Conservation (phyloP, 2,888 invertebrate species). For the Nycteola revayana region DNA sequence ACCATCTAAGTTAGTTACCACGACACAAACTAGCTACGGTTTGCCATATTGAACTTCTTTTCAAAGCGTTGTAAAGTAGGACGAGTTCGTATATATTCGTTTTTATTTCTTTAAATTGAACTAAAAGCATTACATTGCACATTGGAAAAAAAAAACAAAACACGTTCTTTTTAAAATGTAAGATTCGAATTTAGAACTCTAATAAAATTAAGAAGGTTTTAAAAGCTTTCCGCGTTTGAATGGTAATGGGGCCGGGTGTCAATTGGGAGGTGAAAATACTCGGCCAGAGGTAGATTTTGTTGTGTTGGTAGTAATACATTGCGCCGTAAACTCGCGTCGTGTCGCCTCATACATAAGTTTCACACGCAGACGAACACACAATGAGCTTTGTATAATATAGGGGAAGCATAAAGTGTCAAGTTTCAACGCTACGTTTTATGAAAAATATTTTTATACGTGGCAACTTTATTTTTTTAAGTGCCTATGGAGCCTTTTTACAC, state of each 20-base stretch:
- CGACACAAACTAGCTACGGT: slow-evolving; percentile 19
- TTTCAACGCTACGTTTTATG: slow-evolving; percentile 30
- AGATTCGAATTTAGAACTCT: neutral
- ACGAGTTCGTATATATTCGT: too few relatives aligned
- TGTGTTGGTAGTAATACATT: slow-evolving; percentile 41
- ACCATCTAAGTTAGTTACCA: slow-evolving; percentile 35
- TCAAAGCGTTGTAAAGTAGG: too few relatives aligned
- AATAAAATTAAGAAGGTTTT: slow-evolving; percentile 51
- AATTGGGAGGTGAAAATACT: slow-evolving; percentile 30
- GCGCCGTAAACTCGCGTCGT: slow-evolving; percentile 36
- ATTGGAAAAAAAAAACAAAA: too few relatives aligned
- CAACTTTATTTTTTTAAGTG: slow-evolving; percentile 30
- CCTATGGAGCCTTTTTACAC: slow-evolving; percentile 23
- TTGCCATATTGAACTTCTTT: slow-evolving; percentile 3
- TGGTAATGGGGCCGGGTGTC: slow-evolving; percentile 38
- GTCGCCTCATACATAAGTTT: slow-evolving; percentile 27
- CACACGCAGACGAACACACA: slow-evolving; percentile 25
- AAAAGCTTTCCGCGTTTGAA: slow-evolving; percentile 48
- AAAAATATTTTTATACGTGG: slow-evolving; percentile 32
- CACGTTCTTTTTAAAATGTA: too few relatives aligned
- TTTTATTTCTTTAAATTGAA: too few relatives aligned
- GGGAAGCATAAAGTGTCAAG: slow-evolving; percentile 35
- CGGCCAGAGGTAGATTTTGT: slow-evolving; percentile 45
- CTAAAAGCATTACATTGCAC: too few relatives aligned
- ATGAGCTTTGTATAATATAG: slow-evolving; percentile 24